Conservation (phyloP, 2,113 vertebrate genomes). For the Connochaetes taurinus region DNA sequence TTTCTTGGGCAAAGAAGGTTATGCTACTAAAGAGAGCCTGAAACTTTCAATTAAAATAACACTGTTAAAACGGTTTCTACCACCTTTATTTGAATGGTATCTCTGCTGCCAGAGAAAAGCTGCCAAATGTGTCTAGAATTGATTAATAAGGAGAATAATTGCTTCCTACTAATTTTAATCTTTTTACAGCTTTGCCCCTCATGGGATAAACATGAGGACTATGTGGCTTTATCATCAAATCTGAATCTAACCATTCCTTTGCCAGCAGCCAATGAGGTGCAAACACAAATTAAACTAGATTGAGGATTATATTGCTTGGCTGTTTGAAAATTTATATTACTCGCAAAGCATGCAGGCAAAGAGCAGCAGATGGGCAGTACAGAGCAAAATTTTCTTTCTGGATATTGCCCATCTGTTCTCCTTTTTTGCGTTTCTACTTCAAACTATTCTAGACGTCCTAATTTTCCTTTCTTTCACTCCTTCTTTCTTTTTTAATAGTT, state of each 20-base stretch:
- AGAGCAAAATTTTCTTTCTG: constrained; percentile 78
- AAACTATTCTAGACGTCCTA: constrained; percentile 65
- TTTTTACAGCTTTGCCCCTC: constrained; percentile 71
- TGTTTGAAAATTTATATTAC: constrained; percentile 77
- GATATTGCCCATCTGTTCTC: constrained; percentile 82
- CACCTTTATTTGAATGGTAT: constrained; percentile 71
- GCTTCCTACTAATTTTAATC: constrained; percentile 72
- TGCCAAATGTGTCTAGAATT: constrained; percentile 69
- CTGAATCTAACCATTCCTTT: constrained; percentile 70
- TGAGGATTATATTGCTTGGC: constrained; percentile 73
- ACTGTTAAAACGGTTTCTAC: constrained; percentile 64
- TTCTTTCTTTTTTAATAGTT: constrained; percentile 56
- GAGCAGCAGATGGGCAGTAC: constrained; percentile 79
- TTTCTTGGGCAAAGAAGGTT: constrained; percentile 62
- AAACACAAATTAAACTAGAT: constrained; percentile 74
- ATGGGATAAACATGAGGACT: constrained; percentile 54
- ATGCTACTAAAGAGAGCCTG: constrained; percentile 54
- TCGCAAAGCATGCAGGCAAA: constrained; percentile 71
- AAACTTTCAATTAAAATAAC: constrained; percentile 66
- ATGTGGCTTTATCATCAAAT: constrained; percentile 65
- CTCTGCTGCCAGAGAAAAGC: constrained; percentile 64
- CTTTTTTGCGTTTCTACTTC: constrained; percentile 69
- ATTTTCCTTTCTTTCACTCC: constrained; percentile 48
- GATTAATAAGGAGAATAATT: constrained; percentile 73
- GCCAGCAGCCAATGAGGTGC: constrained; percentile 72